Percentiles rank a stretch among this genome's conserved stretches.
These are phyloP conservation scores for Ptyas mucosa DNA, from an alignment of 2,113 vertebrate genomes.

Conservation along the genomic window DNA sequence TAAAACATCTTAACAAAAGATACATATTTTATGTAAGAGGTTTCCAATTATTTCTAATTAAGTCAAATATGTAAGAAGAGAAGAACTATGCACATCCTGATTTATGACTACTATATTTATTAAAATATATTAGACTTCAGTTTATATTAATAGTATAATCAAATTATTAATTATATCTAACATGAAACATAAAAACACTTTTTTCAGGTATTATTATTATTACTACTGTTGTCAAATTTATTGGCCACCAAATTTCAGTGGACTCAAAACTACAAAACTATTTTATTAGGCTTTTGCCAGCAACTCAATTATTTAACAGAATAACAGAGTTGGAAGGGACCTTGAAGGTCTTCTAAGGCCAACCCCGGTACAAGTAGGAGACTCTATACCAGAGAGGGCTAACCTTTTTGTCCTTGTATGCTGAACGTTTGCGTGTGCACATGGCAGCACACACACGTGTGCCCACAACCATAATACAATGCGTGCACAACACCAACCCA, in stretches of 20 bases:
- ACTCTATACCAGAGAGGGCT: no score
- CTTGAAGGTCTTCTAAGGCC: no score
- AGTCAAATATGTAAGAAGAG: conserved; percentile 14
- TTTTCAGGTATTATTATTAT: not conserved
- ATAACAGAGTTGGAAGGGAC: no score
- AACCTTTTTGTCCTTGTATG: no score
- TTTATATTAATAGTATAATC: not conserved
- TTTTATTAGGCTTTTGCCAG: not conserved
- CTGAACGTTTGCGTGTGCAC: no score
- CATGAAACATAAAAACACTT: not conserved
- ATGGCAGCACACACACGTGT: no score
- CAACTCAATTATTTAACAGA: no score
- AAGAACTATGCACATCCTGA: not conserved
- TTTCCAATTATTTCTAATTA: conserved; percentile 37
- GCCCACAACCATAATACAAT: no score
- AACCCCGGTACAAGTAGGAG: no score
- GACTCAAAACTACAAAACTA: not conserved
- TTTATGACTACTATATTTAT: not conserved
- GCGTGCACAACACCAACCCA: no score
- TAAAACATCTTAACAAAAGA: conserved; percentile 55
- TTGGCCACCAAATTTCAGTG: not conserved
- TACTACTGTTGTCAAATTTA: not conserved
- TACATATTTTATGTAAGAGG: conserved; percentile 29
- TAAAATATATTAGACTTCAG: not conserved
- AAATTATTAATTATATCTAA: not conserved